Conservation (phyloP, 2,113 vertebrate genomes). For the Perca fluviatilis region DNA sequence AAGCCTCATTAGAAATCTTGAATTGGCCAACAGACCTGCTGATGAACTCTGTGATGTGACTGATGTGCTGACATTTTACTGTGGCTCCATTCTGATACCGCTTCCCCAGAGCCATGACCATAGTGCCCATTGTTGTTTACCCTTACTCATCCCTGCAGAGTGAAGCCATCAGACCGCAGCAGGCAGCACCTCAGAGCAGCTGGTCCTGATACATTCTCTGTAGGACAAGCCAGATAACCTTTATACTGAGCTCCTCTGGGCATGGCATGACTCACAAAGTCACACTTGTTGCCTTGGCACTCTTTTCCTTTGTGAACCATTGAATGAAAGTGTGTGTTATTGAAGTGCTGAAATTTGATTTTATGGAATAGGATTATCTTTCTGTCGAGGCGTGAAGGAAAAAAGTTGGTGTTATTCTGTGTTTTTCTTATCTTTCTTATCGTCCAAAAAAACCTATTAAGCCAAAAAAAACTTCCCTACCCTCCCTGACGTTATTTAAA, state of each 20-base stretch:
- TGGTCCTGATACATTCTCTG: slow-evolving; percentile 29
- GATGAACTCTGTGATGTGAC: slow-evolving; percentile 30
- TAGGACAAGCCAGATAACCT: slow-evolving; percentile 57
- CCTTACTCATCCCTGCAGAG: slow-evolving; percentile 49
- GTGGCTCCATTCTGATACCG: slow-evolving; percentile 10
- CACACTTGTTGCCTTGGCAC: slow-evolving; percentile 28
- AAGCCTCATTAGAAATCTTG: neutral
- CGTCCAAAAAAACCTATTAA: neutral
- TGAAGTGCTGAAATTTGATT: neutral
- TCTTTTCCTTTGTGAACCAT: neutral
- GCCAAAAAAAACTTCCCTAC: neutral
- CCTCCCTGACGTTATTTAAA: neutral
- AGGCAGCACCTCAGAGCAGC: slow-evolving; percentile 42
- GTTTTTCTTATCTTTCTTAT: neutral
- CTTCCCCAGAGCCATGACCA: slow-evolving; percentile 32
- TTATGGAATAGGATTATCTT: neutral
- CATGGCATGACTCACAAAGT: slow-evolving; percentile 46
- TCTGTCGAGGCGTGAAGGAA: neutral
- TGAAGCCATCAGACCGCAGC: slow-evolving; percentile 38
- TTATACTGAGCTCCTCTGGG: slow-evolving; percentile 39
- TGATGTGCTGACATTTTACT: slow-evolving; percentile 59
- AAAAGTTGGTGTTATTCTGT: neutral
- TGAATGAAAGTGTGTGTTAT: neutral
- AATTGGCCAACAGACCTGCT: slow-evolving; percentile 6
- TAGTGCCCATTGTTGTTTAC: slow-evolving; percentile 50